Evolutionary conservation across 2,113 vertebrate species (phyloP).

Genomic region (Deroptyus accipitrinus): DNA sequence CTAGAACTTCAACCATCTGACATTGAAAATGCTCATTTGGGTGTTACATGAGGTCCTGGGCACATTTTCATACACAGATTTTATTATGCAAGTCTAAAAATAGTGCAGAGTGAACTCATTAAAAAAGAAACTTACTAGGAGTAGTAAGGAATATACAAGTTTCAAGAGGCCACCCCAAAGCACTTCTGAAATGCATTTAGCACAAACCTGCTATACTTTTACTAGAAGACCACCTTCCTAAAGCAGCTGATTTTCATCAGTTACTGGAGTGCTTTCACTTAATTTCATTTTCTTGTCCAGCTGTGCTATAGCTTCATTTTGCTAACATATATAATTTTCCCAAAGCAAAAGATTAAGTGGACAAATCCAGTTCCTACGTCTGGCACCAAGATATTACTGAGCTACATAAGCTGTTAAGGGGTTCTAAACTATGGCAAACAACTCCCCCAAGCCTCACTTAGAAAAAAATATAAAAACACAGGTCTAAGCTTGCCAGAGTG

Average conservation of each 20-base stretch:
- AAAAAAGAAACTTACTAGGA: neutral
- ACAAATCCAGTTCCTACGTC: neutral
- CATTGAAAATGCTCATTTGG: neutral
- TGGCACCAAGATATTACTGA: neutral
- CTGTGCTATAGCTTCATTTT: neutral
- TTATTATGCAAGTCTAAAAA: neutral
- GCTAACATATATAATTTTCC: neutral
- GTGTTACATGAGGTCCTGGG: neutral
- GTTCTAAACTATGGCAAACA: conserved; percentile 2
- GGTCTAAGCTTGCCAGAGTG: conserved; percentile 27
- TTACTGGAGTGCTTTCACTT: neutral
- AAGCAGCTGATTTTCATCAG: neutral
- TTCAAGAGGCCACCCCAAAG: neutral
- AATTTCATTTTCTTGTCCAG: neutral
- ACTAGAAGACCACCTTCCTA: neutral
- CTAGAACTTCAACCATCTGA: neutral
- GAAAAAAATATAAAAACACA: conserved; percentile 21
- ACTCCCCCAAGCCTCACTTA: neutral
- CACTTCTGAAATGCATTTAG: neutral
- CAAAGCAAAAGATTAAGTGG: neutral
- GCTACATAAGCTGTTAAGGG: neutral
- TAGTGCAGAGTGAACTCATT: neutral
- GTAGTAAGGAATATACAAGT: neutral
- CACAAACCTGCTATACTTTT: neutral
- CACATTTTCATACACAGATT: neutral